Evolutionary conservation across 2,888 invertebrate species (phyloP).

Genomic region (Erpobdella octoculata): DNA sequence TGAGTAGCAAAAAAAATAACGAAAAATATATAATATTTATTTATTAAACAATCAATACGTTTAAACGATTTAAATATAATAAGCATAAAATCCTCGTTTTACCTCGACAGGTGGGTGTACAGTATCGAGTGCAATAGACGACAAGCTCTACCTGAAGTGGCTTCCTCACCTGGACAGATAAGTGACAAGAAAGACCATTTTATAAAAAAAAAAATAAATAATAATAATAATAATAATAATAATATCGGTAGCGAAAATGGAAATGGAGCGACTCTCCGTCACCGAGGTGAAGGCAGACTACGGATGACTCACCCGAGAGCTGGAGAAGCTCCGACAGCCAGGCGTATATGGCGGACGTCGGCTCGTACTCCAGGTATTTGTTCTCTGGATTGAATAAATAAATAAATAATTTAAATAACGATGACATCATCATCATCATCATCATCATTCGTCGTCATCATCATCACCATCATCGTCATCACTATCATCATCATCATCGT

Average conservation of each 20-base stretch:
- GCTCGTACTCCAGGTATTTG: not conserved
- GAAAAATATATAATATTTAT: too few relatives aligned
- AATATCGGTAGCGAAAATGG: too few relatives aligned
- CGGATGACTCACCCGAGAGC: not conserved
- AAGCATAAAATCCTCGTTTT: too few relatives aligned
- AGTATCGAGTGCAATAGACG: constrained; percentile 19
- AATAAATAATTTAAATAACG: not conserved
- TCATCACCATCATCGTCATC: not conserved
- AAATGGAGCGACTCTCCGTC: too few relatives aligned
- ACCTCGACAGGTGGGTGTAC: constrained; percentile 17
- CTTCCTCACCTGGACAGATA: not conserved
- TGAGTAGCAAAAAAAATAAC: too few relatives aligned
- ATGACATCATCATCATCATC: not conserved
- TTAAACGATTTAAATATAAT: too few relatives aligned
- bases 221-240: not conserved
- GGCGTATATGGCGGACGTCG: not conserved
- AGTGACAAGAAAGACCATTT: not conserved
- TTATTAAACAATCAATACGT: too few relatives aligned
- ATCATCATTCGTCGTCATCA: not conserved
- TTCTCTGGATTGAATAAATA: not conserved
- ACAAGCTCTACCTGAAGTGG: constrained; percentile 8
- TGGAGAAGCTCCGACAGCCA: constrained; percentile 7
- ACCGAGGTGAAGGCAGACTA: too few relatives aligned
- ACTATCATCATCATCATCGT: not conserved
- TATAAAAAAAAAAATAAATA: not conserved